Base-by-base conservation (phyloP, 2,888 invertebrate species). In the Listrodromus nycthemerus region DNA sequence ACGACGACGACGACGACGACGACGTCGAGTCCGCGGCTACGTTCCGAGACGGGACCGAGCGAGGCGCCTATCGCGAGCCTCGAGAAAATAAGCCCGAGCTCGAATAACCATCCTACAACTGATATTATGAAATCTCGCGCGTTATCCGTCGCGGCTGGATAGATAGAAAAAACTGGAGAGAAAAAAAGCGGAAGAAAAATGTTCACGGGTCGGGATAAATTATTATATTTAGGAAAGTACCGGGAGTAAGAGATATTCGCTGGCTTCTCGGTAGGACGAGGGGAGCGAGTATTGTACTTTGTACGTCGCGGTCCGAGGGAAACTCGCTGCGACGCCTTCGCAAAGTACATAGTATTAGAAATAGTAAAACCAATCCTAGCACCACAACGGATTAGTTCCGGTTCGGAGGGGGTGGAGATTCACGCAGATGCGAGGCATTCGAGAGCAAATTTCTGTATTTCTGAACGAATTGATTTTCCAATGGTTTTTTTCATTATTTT, bases 201-300 rank as follows among this genome's bases (percentile, higher is more conserved):
- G 71, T 71, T 69, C 78, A 79, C 65, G 65, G 78, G 85, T 80
- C 27, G 85, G 86, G 86, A 89, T 87, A 89, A 90, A 90, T 90
- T 90, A 89, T 89, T 89, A 87, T 90, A 88, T 88, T 90, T 89
- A 88, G 88, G 86, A 87, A 88, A 86, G 86, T 82, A 82, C 69
- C 63, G 71, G n/a, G 75, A 71, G 52, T 55, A 6, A 45, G 75
- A 71, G 52, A 63, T 41, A 13, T 45, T 45, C 16, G 41, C 41
- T n/a, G 55, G 71, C 55, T 69, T 80, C 76, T n/a, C 27, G 65
- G 48, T 41, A 21, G 50, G 27, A 63, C 45, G 73, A 41, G 45
- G 24, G 41, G 0, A 6, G 16, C 13, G 41, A 66, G 41, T n/a
- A 61, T 30, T 16, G 27, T 50, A 48, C 48, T 78, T 75, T 78